Evolutionary conservation across 1,140 invertebrate genomes (phyloP).

Genomic region (Drosophila azteca): DNA sequence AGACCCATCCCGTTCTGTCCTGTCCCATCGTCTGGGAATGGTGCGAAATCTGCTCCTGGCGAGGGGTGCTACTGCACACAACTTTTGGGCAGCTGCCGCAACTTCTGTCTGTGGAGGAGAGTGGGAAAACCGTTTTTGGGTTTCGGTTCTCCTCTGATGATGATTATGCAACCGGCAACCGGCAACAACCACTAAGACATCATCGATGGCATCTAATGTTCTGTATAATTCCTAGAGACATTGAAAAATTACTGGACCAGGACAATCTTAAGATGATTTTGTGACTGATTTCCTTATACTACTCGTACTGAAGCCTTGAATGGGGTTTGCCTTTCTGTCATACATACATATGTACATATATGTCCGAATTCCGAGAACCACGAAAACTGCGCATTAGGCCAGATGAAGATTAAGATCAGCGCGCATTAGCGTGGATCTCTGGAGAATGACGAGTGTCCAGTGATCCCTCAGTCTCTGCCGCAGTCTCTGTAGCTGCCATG

Average conservation of each 20-base stretch:
- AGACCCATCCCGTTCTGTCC: constrained; percentile 11
- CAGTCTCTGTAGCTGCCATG: constrained; percentile 14
- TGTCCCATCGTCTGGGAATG: constrained; percentile 60
- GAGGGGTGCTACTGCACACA: constrained; percentile 42
- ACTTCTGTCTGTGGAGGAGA: constrained; percentile 7
- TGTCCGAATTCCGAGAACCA: constrained; percentile 64
- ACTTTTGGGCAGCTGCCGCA: constrained; percentile 62
- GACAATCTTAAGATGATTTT: constrained; percentile 38
- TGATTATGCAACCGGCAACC: constrained; percentile 58
- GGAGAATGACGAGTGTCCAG: constrained; percentile 34
- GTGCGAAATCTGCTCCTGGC: constrained; percentile 56
- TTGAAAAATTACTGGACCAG: constrained; percentile 75
- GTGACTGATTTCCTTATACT: constrained; percentile 41
- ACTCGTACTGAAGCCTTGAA: background rate
- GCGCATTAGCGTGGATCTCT: constrained; percentile 42
- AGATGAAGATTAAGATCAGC: constrained; percentile 42
- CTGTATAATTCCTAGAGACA: constrained; percentile 69
- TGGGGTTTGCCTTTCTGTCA: constrained; percentile 38
- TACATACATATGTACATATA: constrained; percentile 42
- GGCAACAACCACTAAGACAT: constrained; percentile 38
- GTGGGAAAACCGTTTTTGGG: constrained; percentile 34
- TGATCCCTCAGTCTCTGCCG: background rate
- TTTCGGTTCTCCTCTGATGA: background rate
- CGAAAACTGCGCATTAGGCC: constrained; percentile 65
- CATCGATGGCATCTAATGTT: constrained; percentile 69